Conservation (phyloP, 2,113 vertebrate species). For the Hydropotes inermis region DNA sequence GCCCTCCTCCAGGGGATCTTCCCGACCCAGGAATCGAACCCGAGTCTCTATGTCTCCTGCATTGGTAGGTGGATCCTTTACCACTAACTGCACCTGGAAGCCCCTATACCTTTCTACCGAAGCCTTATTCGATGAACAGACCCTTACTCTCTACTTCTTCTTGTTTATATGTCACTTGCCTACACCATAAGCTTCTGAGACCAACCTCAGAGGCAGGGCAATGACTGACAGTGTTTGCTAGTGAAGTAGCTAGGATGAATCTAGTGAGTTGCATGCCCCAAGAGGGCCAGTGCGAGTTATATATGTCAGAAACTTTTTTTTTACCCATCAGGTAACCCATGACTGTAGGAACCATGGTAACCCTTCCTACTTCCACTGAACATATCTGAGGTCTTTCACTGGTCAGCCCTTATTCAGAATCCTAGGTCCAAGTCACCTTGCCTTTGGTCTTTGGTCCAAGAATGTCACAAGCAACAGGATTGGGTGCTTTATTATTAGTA, state of each 20-base stretch:
- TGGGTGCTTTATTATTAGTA: background rate
- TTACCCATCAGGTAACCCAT: background rate
- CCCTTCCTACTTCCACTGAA: background rate
- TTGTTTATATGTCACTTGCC: background rate
- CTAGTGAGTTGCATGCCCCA: background rate
- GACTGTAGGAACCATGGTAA: background rate
- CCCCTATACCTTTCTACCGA: background rate
- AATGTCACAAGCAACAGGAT: background rate
- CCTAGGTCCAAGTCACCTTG: background rate
- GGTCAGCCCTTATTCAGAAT: background rate
- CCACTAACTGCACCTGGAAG: background rate
- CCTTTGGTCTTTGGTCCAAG: background rate
- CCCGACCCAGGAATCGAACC: accelerated
- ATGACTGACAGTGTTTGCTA: background rate
- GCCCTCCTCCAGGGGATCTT: background rate
- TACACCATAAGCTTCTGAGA: background rate
- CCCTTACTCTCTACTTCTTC: background rate
- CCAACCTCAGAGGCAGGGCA: background rate
- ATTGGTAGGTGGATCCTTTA: background rate
- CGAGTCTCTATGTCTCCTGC: background rate
- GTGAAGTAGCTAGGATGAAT: background rate
- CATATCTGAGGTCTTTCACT: background rate
- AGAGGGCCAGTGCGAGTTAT: background rate
- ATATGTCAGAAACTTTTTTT: background rate
- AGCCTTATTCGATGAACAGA: background rate